A percentile compares a stretch with the other conserved stretches of the same genome.
Evolutionary conservation across 2,888 invertebrate species (phyloP).

Genomic region (Hydrotaea diabolus): DNA sequence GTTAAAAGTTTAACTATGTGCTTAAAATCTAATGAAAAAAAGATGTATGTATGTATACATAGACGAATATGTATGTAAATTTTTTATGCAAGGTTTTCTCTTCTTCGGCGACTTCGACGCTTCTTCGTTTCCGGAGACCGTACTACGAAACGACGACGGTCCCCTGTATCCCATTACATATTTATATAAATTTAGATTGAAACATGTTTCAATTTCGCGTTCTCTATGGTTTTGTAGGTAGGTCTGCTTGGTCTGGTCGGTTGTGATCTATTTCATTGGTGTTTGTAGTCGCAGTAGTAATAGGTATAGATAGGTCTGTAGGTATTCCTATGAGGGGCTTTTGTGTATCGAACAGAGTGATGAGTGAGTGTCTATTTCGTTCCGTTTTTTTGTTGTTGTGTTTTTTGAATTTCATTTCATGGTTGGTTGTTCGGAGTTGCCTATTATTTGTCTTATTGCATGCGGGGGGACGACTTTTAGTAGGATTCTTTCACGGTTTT

Average conservation of each 20-base stretch:
- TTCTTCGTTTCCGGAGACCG: slow-evolving; percentile 40
- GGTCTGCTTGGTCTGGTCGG: slow-evolving; percentile 6
- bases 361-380: slow-evolving; percentile 7
- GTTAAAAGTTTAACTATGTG: slow-evolving; percentile 80
- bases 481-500: slow-evolving; percentile 44
- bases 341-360: background rate
- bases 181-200: slow-evolving; percentile 33
- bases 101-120: slow-evolving; percentile 47
- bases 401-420: slow-evolving; percentile 59
- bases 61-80: slow-evolving; percentile 78
- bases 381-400: slow-evolving; percentile 40
- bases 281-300: background rate
- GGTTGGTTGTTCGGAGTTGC: slow-evolving; percentile 34
- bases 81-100: slow-evolving; percentile 69
- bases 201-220: slow-evolving; percentile 65
- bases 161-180: slow-evolving; percentile 25
- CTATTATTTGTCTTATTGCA: slow-evolving; percentile 22
- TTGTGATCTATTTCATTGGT: background rate
- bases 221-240: slow-evolving; percentile 58
- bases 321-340: background rate
- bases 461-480: slow-evolving; percentile 31
- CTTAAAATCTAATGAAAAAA: slow-evolving; percentile 78
- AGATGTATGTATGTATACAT: slow-evolving; percentile 79
- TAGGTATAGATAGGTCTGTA: background rate
- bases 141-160: background rate